These are phyloP conservation scores for Prinia subflava DNA, from an alignment of 2,113 vertebrate genomes.

Conservation along the genomic window DNA sequence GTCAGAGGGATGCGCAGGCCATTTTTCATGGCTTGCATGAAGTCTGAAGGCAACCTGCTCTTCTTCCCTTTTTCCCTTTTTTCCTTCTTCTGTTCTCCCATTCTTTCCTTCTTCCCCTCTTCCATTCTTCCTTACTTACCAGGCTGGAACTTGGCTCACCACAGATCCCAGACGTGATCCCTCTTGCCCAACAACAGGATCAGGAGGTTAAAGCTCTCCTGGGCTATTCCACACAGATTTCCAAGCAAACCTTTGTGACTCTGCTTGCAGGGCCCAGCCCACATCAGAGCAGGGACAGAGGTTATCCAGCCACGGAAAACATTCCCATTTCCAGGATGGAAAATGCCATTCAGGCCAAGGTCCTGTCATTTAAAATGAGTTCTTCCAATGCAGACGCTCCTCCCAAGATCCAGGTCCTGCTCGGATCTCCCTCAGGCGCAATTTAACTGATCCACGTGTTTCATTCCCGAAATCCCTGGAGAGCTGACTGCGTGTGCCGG, in stretches of 20 bases:
- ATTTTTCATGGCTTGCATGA: neutral
- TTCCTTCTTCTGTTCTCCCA: no score
- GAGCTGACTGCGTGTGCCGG: neutral
- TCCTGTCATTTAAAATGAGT: neutral
- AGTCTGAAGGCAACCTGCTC: neutral
- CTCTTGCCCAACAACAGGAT: fast-evolving
- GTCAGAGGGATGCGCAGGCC: neutral
- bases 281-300: neutral
- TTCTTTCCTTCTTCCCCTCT: neutral
- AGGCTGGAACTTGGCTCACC: neutral
- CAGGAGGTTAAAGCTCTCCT: neutral
- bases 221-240: neutral
- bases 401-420: neutral
- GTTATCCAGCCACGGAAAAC: neutral
- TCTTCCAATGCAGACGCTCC: neutral
- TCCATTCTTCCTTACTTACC: neutral
- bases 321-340: neutral
- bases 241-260: neutral
- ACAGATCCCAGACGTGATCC: neutral
- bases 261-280: neutral
- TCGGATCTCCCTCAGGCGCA: neutral
- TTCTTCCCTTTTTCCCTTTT: no score
- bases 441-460: neutral
- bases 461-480: neutral
- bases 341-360: neutral